Percentiles rank a stretch among this genome's conserved stretches.
phyloP scores from a whole-genome alignment of 1,140 invertebrate genomes.

The Drosophila insularis region DNA sequence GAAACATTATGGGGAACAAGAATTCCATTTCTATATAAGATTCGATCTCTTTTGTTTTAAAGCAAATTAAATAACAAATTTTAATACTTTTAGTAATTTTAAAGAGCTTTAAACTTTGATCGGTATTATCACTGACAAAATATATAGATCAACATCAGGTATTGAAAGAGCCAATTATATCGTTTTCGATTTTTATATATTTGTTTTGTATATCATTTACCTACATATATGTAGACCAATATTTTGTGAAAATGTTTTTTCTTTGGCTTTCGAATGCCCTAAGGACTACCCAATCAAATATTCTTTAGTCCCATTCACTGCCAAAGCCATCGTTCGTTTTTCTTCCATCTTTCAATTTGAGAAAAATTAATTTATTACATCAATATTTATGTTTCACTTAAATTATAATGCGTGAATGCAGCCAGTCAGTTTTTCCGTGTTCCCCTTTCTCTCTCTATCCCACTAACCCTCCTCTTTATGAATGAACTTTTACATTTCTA shows the following conservation, averaged over 20 bases:
- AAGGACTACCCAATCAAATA: slow-evolving; percentile 14
- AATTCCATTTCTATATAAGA: no score
- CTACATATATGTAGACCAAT: no score
- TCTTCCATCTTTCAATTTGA: slow-evolving; percentile 62
- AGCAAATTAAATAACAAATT: no score
- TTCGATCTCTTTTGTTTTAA: no score
- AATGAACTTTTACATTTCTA: slow-evolving; percentile 56
- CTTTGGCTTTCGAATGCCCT: not conserved
- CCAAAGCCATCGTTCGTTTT: not conserved
- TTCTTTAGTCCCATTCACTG: slow-evolving; percentile 12
- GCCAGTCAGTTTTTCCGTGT: slow-evolving; percentile 33
- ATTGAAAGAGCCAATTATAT: no score
- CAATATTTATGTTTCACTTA: slow-evolving; percentile 81
- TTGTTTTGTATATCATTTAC: no score
- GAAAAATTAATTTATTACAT: slow-evolving; percentile 80
- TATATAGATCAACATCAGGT: no score
- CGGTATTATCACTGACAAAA: no score
- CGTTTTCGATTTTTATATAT: no score
- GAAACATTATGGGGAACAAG: no score
- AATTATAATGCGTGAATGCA: slow-evolving; percentile 81
- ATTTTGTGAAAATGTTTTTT: not conserved
- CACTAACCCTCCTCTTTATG: not conserved
- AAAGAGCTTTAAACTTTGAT: no score
- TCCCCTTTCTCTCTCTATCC: slow-evolving; percentile 27
- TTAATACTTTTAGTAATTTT: no score